Conservation (phyloP, 2,888 invertebrate species). For the Heterodera filipjevi region DNA sequence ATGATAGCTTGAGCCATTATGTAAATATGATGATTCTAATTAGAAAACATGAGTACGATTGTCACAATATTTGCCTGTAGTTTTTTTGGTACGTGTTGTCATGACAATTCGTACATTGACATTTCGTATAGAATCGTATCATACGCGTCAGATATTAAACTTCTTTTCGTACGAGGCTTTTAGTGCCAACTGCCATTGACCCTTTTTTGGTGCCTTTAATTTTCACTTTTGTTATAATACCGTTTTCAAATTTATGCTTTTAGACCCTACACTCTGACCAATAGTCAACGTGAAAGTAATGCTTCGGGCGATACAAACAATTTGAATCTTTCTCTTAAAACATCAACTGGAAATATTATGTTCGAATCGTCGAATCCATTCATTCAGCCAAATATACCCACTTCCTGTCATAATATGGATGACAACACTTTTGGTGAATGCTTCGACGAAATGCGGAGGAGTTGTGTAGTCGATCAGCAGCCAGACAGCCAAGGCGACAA, state of each 20-base stretch:
- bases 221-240: neutral
- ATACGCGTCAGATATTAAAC: too few species aligned
- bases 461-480: neutral
- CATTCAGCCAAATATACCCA: slow-evolving; percentile 45
- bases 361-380: slow-evolving; percentile 53
- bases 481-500: neutral
- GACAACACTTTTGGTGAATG: slow-evolving; percentile 47
- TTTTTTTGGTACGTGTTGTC: too few species aligned
- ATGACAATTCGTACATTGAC: too few species aligned
- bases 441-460: slow-evolving; percentile 47
- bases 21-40: too few species aligned
- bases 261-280: slow-evolving; percentile 37
- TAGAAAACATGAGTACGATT: too few species aligned
- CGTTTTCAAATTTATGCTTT: too few species aligned
- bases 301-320: neutral
- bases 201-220: neutral
- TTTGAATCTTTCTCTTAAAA: neutral
- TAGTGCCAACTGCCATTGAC: too few species aligned
- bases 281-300: neutral
- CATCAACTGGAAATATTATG: neutral
- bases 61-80: too few species aligned
- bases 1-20: too few species aligned
- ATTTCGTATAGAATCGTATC: too few species aligned
- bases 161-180: too few species aligned
- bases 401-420: slow-evolving; percentile 40